A percentile compares a stretch with the other conserved stretches of the same genome.
These are phyloP conservation scores for Triplophysa tibetana DNA, from an alignment of 2,113 vertebrate species.

Conservation along the genomic window DNA sequence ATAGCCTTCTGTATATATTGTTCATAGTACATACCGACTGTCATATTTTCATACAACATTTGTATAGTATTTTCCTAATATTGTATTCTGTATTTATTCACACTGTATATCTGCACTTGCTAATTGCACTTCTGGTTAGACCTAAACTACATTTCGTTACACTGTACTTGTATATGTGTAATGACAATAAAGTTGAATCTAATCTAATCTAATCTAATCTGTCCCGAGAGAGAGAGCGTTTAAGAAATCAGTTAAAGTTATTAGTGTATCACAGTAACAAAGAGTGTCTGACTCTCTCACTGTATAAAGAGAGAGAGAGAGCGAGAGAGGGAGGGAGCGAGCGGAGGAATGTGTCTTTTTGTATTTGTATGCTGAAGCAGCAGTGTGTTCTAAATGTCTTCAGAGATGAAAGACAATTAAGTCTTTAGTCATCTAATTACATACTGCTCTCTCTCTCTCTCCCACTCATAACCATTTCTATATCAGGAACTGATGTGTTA, in stretches of 20 bases:
- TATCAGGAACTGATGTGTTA: conserved; percentile 30
- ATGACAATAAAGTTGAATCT: too few species aligned
- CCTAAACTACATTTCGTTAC: too few species aligned
- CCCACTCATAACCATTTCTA: conserved; percentile 31
- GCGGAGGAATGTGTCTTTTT: conserved; percentile 25
- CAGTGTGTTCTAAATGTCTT: conserved; percentile 33
- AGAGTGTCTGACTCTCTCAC: conserved; percentile 11
- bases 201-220: too few species aligned
- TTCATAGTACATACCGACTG: too few species aligned
- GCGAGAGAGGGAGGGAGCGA: neutral
- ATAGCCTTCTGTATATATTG: too few species aligned
- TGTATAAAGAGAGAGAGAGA: conserved; percentile 10
- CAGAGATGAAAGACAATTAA: conserved; percentile 43
- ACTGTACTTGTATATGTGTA: too few species aligned
- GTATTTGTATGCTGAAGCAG: conserved; percentile 33
- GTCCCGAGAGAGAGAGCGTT: neutral
- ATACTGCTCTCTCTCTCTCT: conserved; percentile 21
- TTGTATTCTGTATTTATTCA: too few species aligned
- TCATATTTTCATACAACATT: too few species aligned
- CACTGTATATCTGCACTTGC: too few species aligned
- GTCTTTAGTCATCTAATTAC: conserved; percentile 48
- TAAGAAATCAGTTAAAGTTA: conserved; percentile 26
- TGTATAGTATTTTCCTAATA: too few species aligned
- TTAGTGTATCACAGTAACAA: conserved; percentile 1
- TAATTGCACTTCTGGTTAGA: too few species aligned